Conservation (phyloP, 30 jellyfish, hydroid and myxozoan genomes). For the Clytia hemisphaerica region DNA sequence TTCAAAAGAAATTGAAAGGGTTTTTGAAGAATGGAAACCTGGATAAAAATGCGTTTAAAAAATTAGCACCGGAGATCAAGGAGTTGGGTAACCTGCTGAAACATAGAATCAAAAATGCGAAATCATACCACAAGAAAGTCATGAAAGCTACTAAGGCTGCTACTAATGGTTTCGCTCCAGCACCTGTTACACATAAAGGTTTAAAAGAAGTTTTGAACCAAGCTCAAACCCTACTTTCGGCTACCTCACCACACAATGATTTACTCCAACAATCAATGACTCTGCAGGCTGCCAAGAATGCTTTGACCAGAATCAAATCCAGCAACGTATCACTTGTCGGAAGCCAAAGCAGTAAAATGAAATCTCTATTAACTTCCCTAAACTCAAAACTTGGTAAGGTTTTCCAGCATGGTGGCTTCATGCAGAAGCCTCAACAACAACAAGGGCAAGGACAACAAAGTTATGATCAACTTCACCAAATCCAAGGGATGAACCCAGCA, state of each 20-base stretch:
- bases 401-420: constrained; percentile 43
- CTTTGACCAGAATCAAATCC: neutral
- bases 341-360: constrained; percentile 35
- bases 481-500: no score
- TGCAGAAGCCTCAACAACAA: constrained; percentile 1
- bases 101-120: constrained; percentile 34
- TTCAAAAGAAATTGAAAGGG: constrained; percentile 52
- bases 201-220: neutral
- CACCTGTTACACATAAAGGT: neutral
- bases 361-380: constrained; percentile 54
- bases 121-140: no score
- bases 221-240: neutral
- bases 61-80: constrained; percentile 15
- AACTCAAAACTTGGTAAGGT: constrained; percentile 83
- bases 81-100: constrained; percentile 30
- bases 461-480: neutral
- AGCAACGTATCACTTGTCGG: neutral
- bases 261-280: constrained; percentile 6
- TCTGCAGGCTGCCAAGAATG: neutral
- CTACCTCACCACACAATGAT: constrained; percentile 1
- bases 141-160: no score
- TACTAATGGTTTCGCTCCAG: no score
- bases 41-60: constrained; percentile 58
- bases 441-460: constrained; percentile 24
- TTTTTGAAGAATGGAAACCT: constrained; percentile 61